Conservation (phyloP, 2,888 invertebrate genomes). For the Noctua fimbriata region DNA sequence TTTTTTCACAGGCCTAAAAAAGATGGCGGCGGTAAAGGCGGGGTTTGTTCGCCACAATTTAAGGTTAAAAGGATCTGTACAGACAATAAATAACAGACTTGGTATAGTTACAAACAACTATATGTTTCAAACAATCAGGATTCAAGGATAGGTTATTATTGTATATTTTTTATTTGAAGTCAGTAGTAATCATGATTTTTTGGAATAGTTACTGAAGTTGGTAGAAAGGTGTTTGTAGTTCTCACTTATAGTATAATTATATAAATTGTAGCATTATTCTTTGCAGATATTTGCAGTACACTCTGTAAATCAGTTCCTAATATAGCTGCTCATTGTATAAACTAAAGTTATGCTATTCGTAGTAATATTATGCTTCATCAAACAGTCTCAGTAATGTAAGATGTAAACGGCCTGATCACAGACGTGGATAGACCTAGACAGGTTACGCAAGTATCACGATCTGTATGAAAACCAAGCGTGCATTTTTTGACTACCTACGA, state of each 20-base stretch:
- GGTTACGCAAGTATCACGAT: too few relatives aligned
- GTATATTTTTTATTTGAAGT: conserved; percentile 37
- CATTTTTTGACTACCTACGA: too few relatives aligned
- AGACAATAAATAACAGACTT: neutral
- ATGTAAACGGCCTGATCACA: conserved; percentile 38
- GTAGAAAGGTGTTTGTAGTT: neutral
- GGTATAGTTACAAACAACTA: neutral
- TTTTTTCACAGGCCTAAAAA: neutral
- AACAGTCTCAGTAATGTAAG: conserved; percentile 58
- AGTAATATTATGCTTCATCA: conserved; percentile 52
- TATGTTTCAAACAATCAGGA: conserved; percentile 23
- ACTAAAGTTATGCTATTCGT: conserved; percentile 43
- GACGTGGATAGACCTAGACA: too few relatives aligned
- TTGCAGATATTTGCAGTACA: conserved; percentile 5
- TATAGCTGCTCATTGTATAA: conserved; percentile 22
- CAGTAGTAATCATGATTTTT: neutral
- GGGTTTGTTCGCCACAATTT: too few relatives aligned
- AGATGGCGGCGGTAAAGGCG: neutral
- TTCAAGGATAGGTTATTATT: conserved; percentile 32
- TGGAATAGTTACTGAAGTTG: neutral
- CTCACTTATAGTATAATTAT: conserved; percentile 45
- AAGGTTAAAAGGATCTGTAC: neutral
- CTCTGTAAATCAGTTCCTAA: conserved; percentile 27
- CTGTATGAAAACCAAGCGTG: too few relatives aligned
- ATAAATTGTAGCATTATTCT: conserved; percentile 16